phyloP scores from a whole-genome alignment of 2,113 vertebrate species.

The Prunella fulvescens region DNA sequence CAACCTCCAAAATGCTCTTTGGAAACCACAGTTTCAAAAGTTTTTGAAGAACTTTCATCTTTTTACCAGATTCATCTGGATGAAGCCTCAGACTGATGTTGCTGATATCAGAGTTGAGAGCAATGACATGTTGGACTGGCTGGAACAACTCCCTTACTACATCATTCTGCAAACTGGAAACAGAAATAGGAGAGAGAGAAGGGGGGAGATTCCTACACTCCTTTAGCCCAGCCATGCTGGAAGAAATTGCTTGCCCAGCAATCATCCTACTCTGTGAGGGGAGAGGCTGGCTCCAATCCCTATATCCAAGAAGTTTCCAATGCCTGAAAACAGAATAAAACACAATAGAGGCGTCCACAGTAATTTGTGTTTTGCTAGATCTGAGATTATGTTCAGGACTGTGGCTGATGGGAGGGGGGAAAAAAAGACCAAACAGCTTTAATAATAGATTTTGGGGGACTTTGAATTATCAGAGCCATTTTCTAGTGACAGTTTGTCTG shows the following conservation, averaged over 20 bases:
- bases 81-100: rapidly evolving
- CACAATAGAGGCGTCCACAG: neutral
- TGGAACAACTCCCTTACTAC: neutral
- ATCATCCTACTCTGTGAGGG: neutral
- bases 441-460: slow-evolving; percentile 17
- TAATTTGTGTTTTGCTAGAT: neutral
- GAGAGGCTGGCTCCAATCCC: neutral
- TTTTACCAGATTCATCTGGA: neutral
- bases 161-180: neutral
- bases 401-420: neutral
- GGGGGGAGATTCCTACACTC: neutral
- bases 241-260: neutral
- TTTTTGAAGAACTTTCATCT: neutral
- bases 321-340: neutral
- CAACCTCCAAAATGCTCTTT: neutral
- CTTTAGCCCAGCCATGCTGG: neutral
- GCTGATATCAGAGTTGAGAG: neutral
- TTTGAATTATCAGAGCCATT: neutral
- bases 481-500: slow-evolving; percentile 18
- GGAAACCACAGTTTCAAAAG: neutral
- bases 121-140: neutral
- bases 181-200: neutral
- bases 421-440: neutral
- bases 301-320: neutral
- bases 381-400: neutral